A percentile compares a stretch with the other conserved stretches of the same genome.
Conservation (phyloP, 2,888 invertebrate species). For the Chesias legatella region DNA sequence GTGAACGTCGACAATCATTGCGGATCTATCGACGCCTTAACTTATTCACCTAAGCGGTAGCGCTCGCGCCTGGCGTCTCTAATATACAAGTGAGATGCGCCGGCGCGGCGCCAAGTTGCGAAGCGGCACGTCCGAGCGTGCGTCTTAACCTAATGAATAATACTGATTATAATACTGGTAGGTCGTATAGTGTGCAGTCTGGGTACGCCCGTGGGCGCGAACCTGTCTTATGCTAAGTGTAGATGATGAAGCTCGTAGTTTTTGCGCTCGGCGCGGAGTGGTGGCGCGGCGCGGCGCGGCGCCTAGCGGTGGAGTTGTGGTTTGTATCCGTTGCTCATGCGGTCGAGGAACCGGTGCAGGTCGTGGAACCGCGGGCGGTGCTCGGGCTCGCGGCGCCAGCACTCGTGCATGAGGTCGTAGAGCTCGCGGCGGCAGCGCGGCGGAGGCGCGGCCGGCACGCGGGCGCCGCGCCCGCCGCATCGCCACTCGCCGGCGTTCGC, state of each 20-base stretch:
- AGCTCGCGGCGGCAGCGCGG: conserved; percentile 91
- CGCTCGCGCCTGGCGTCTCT: conserved; percentile 31
- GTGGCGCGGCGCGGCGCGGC: conserved; percentile 11
- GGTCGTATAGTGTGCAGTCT: conserved; percentile 40
- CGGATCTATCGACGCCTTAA: conserved; percentile 11
- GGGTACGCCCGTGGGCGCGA: conserved; percentile 22
- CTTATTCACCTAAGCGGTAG: conserved; percentile 20
- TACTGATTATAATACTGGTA: conserved; percentile 50
- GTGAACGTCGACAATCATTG: conserved; percentile 25
- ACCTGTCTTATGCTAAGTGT: not conserved
- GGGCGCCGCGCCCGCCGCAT: conserved; percentile 60
- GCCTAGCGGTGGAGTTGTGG: conserved; percentile 62
- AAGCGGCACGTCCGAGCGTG: conserved; percentile 47
- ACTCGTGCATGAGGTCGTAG: conserved; percentile 94
- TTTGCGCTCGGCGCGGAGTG: conserved; percentile 26
- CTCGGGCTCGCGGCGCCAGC: conserved; percentile 91
- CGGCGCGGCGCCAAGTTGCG: conserved; percentile 20
- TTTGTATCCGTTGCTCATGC: conserved; percentile 85
- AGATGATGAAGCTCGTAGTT: conserved; percentile 26
- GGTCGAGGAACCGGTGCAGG: conserved; percentile 91
- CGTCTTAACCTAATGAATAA: conserved; percentile 49
- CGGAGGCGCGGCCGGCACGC: conserved; percentile 82
- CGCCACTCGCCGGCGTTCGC: conserved; percentile 84
- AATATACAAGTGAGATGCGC: conserved; percentile 34
- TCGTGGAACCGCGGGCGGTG: conserved; percentile 93